Percentiles rank a stretch among this genome's conserved stretches.
Evolutionary conservation across 2,113 vertebrate species (phyloP).

Genomic region (Etia nguti): DNA sequence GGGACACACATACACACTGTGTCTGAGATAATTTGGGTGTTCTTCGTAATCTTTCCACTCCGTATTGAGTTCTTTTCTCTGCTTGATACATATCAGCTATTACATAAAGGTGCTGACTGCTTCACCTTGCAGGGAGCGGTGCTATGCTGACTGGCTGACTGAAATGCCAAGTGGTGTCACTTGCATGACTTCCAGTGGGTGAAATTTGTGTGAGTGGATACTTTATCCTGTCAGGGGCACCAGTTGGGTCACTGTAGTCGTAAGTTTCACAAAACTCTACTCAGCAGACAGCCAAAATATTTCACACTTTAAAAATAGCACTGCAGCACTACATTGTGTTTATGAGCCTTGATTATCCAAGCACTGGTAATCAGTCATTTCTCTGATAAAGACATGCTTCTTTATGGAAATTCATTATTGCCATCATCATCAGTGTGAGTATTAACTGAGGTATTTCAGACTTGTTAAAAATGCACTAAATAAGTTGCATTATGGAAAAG

Average conservation of each 20-base stretch:
- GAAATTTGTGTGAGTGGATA: not conserved
- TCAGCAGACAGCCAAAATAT: not conserved
- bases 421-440: not conserved
- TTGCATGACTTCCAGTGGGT: not conserved
- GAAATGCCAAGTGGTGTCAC: slow-evolving; percentile 35
- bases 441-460: not conserved
- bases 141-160: slow-evolving; percentile 18
- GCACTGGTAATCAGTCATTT: not conserved
- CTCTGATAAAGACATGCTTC: not conserved
- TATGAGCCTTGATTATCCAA: not conserved
- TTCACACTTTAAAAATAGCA: not conserved
- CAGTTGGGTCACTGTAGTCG: not conserved
- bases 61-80: not conserved
- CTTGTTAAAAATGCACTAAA: not conserved
- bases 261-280: not conserved
- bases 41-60: not conserved
- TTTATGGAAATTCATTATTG: not conserved
- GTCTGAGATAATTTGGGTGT: not conserved
- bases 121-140: not conserved
- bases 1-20: not conserved
- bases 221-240: not conserved
- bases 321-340: not conserved
- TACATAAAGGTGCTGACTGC: slow-evolving; percentile 39
- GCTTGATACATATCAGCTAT: slow-evolving; percentile 32
- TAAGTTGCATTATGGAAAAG: not conserved